Conservation (phyloP, 2,888 invertebrate genomes). For the Ornithoptera priamus region DNA sequence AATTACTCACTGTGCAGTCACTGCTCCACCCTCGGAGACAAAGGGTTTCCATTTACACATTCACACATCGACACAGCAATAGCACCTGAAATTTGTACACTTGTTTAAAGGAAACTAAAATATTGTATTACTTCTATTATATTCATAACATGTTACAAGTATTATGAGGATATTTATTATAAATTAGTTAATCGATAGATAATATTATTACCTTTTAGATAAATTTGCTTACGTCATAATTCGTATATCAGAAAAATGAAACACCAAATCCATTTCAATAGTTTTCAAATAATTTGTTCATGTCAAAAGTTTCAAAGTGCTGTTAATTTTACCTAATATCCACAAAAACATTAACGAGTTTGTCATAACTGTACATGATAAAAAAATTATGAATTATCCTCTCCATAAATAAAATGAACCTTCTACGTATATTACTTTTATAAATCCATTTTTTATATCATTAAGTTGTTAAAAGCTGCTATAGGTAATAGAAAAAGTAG, state of each 20-base stretch:
- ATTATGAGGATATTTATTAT: too few relatives aligned
- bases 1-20: constrained; percentile 19
- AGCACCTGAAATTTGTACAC: constrained; percentile 27
- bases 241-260: not conserved
- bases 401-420: constrained; percentile 59
- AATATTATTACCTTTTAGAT: not conserved
- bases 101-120: not conserved
- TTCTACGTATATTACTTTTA: constrained; percentile 30
- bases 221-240: not conserved
- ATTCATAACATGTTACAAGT: not conserved
- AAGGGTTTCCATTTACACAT: constrained; percentile 11
- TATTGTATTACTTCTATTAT: not conserved
- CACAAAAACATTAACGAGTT: constrained; percentile 67
- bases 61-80: constrained; percentile 3
- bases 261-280: not conserved
- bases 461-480: too few relatives aligned
- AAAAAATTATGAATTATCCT: constrained; percentile 57
- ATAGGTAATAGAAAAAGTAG: too few relatives aligned
- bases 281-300: constrained; percentile 55
- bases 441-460: not conserved
- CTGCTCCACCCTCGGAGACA: not conserved
- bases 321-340: constrained; percentile 76
- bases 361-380: constrained; percentile 69
- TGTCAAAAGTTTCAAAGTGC: constrained; percentile 73
- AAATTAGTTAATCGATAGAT: too few relatives aligned